These are phyloP conservation scores for Colistium nudipinnis DNA, from an alignment of 2,113 vertebrate genomes.

Conservation along the genomic window DNA sequence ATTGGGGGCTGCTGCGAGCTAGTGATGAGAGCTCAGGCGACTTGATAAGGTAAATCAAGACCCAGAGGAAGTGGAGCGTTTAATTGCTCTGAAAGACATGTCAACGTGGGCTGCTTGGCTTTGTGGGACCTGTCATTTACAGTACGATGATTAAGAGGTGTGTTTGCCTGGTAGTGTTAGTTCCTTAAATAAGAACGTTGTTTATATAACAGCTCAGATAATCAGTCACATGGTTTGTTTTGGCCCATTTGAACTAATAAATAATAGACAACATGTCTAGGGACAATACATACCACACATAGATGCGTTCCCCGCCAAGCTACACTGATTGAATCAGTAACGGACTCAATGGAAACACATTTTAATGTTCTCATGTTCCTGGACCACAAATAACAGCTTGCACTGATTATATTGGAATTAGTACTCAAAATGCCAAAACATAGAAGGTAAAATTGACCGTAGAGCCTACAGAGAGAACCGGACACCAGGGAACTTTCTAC, in stretches of 20 bases:
- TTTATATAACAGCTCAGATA: constrained; percentile 56
- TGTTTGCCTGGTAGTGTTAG: constrained; percentile 69
- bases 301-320: too few relatives aligned
- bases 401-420: background rate
- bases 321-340: too few relatives aligned
- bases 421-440: background rate
- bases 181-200: constrained; percentile 55
- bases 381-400: background rate
- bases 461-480: too few relatives aligned
- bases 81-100: constrained; percentile 74
- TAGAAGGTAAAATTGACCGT: too few relatives aligned
- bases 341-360: too few relatives aligned
- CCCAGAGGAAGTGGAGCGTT: constrained; percentile 72
- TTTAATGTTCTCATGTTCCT: background rate
- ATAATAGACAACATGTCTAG: too few relatives aligned
- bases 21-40: constrained; percentile 56
- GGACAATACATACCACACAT: too few relatives aligned
- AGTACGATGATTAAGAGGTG: constrained; percentile 64
- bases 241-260: background rate
- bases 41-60: constrained; percentile 76
- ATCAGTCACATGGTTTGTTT: constrained; percentile 31
- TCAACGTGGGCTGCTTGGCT: constrained; percentile 62
- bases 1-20: constrained; percentile 58
- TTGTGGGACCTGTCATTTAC: constrained; percentile 68
- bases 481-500: too few relatives aligned